Percentiles rank a stretch among this genome's conserved stretches.
phyloP scores from a whole-genome alignment of 2,888 invertebrate species.

The Erpobdella octoculata region DNA sequence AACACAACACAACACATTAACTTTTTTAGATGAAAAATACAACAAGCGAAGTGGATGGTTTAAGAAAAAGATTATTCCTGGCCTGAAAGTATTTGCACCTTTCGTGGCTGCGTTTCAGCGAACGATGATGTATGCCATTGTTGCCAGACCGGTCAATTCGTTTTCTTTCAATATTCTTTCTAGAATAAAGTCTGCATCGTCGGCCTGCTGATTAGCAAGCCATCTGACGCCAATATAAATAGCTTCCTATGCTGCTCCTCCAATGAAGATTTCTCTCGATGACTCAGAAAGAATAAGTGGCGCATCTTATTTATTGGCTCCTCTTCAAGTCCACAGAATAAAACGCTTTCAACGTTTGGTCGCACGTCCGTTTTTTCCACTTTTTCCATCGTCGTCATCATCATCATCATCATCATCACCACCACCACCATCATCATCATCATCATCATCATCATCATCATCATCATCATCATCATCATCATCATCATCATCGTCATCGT shows the following conservation, averaged over 20 bases:
- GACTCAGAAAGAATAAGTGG: not conserved
- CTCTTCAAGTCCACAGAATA: too few species aligned
- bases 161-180: conserved; percentile 8
- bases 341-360: not conserved
- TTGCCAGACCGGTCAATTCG: not conserved
- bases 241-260: not conserved
- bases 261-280: not conserved
- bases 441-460: conserved; percentile 10
- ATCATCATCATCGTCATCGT: conserved; percentile 5
- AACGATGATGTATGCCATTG: not conserved
- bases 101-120: too few species aligned
- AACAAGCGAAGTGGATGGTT: too few species aligned
- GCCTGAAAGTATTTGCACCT: too few species aligned
- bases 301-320: not conserved
- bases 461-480: conserved; percentile 15
- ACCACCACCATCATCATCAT: not conserved
- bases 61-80: not conserved
- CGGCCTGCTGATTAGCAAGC: not conserved
- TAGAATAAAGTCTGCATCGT: not conserved
- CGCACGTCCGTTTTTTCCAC: not conserved
- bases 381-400: not conserved
- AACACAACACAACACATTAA: too few species aligned
- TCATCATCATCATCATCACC: not conserved
- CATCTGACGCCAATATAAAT: conserved; percentile 10
- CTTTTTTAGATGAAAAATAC: too few species aligned